phyloP scores from a whole-genome alignment of 2,797 vertebrate genomes.

The Myripristis murdjan region DNA sequence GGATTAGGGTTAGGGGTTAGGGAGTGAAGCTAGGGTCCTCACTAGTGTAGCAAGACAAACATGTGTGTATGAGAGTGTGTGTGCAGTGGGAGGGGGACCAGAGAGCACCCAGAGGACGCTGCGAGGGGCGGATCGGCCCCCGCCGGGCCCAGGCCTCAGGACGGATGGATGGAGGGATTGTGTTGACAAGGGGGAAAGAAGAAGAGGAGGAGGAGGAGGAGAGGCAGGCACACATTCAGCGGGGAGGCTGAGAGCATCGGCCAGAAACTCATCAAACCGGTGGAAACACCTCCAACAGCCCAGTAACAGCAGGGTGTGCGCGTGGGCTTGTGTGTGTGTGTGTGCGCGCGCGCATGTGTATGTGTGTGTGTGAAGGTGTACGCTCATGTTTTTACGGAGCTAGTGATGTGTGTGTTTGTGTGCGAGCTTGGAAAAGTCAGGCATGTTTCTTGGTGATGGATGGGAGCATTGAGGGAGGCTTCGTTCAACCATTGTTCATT shows the following conservation, averaged over 20 bases:
- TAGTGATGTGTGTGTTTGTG: conserved; percentile 15
- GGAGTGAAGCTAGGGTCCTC: conserved; percentile 53
- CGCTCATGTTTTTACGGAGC: conserved; percentile 9
- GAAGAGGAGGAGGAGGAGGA: conserved; percentile 70
- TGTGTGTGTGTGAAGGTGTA: conserved; percentile 15
- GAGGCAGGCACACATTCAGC: conserved; percentile 81
- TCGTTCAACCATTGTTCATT: conserved; percentile 78
- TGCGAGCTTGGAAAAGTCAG: conserved; percentile 51
- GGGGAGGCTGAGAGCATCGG: conserved; percentile 75
- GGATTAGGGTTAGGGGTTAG: conserved; percentile 14
- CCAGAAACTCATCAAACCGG: conserved; percentile 83
- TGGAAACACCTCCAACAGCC: conserved; percentile 80
- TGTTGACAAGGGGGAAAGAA: conserved; percentile 85
- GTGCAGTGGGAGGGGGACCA: conserved; percentile 35
- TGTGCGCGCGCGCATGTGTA: too few relatives aligned
- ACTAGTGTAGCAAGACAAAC: conserved; percentile 40
- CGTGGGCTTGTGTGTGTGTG: conserved; percentile 20
- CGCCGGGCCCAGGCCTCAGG: conserved; percentile 50
- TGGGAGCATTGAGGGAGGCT: conserved; percentile 68
- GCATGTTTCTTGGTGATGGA: conserved; percentile 76
- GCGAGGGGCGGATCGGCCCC: conserved; percentile 78
- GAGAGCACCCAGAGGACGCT: conserved; percentile 80
- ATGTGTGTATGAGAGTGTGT: conserved; percentile 19
- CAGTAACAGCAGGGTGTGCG: conserved; percentile 67
- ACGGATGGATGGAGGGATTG: conserved; percentile 69